phyloP scores from a whole-genome alignment of 2,888 invertebrate species.

The Trachelus iudaicus region DNA sequence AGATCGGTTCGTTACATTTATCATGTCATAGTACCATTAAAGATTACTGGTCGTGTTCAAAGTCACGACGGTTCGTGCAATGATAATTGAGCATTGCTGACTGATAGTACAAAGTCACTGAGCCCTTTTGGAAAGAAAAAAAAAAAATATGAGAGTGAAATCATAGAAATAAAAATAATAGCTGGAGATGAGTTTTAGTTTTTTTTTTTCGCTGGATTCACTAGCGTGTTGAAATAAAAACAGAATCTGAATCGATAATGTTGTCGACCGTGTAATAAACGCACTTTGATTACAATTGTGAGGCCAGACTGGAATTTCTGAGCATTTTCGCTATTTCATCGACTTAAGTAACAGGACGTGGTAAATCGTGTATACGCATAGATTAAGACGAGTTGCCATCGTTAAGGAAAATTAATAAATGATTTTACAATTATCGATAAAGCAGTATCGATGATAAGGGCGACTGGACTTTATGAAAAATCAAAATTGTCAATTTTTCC shows the following conservation, averaged over 20 bases:
- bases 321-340: neutral
- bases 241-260: neutral
- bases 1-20: neutral
- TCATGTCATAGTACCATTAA: neutral
- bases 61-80: neutral
- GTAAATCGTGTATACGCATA: neutral
- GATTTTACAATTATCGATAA: neutral
- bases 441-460: neutral
- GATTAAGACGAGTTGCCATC: neutral
- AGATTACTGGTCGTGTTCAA: neutral
- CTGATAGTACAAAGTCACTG: conserved; percentile 1
- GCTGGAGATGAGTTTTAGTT: neutral
- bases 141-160: neutral
- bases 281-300: neutral
- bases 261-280: neutral
- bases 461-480: neutral
- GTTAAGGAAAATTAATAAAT: neutral
- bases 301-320: neutral
- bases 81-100: neutral
- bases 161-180: neutral
- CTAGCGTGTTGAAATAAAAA: neutral
- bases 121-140: neutral
- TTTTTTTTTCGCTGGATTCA: neutral
- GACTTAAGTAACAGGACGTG: neutral
- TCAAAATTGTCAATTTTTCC: neutral